Base-by-base conservation (phyloP, 2,797 vertebrate species). In the Australoheros facetus region DNA sequence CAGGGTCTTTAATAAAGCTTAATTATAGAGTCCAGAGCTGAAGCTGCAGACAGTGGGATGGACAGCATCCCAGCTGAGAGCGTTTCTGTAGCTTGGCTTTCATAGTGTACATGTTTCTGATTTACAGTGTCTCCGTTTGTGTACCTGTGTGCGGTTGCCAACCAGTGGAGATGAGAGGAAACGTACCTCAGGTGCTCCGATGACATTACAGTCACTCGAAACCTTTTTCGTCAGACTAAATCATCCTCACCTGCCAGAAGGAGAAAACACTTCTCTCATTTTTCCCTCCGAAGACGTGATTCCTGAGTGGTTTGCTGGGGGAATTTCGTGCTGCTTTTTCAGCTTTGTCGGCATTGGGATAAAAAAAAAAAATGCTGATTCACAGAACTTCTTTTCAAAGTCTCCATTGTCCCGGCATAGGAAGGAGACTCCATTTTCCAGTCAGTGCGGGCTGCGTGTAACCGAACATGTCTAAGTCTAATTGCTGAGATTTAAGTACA, bases 161-260 rank as follows among this genome's bases (percentile, higher is more conserved):
- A 28, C 79, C 54, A 7, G 48, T 17, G 11, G 32, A 60, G 77
- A 75, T 48, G 71, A 84, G 32, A 87, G 59, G 54, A 78, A 83
- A 80, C 12, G 30, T 59, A 16, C 72, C 56, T 81, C 14, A 23
- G 30, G 34, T 13, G 57, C 23, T 9, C 19, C 42, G 56, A 60
- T 64, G 51, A 82, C 66, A 69, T 32, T 16, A 73, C 26, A 45
- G 71, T 45, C 37, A 39, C 23, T 58, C 56, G 82, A 82, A 81
- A 70, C 64, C 80, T 81, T 73, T 78, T 71, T 83, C 9, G 32
- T 85, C 85, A 89, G 82, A 87, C 70, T 83, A 93, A 93, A 94
- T 64, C 87, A 87, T 66, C 84, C n/a, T 3, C 21, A 69, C 34
- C 84, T 85, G 80, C 75, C 80, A 94, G 92, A 78, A 70, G 78